Base-by-base conservation (phyloP, 2,888 invertebrate species). In the Trissoscelio sp. region DNA sequence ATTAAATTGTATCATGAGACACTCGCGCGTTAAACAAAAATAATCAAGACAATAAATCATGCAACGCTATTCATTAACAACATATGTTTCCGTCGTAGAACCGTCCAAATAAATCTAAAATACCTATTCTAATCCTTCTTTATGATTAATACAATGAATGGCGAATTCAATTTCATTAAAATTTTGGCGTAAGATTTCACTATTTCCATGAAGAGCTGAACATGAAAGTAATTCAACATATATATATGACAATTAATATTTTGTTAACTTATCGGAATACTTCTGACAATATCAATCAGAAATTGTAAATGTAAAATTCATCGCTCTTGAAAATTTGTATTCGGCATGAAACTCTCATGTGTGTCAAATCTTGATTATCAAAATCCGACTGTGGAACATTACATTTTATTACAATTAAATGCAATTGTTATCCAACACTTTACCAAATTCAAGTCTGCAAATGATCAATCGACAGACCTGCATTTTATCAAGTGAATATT, bases 131-230 rank as follows among this genome's bases (percentile, higher is more conserved):
- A 37, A 14, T 11, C 14, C 1, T 60, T 28, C n/a, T 24, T 16
- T 14, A 16, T 11, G 9, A 28, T 3, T 18, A 16, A 12, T 31
- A 34, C n/a, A n/a, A n/a, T n/a, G n/a, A n/a, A n/a, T n/a, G n/a
- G n/a, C n/a, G n/a, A n/a, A n/a, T n/a, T n/a, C n/a, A 31, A 31
- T 31, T 31, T 31, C 3, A 1, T 31, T 1, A 31, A 31, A 31
- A 7, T 31, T 3, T 37, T 42, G 24, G 31, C 57, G 46, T 58
- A 58, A 58, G 20, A 55, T 67, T 80, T 64, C 58, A 48, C 51
- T 64, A 51, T 69, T 62, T 69, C 16, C 31, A 53, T 67, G 48
- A 72, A 70, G 42, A 69, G 39, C 28, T 53, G 55, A 67, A 62
- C 51, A 58, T 72, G 48, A 37, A 72, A 64, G 64, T 39, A 37